These are phyloP conservation scores for Cephus cinctus DNA, from an alignment of 1,140 invertebrate genomes.

Conservation along the genomic window DNA sequence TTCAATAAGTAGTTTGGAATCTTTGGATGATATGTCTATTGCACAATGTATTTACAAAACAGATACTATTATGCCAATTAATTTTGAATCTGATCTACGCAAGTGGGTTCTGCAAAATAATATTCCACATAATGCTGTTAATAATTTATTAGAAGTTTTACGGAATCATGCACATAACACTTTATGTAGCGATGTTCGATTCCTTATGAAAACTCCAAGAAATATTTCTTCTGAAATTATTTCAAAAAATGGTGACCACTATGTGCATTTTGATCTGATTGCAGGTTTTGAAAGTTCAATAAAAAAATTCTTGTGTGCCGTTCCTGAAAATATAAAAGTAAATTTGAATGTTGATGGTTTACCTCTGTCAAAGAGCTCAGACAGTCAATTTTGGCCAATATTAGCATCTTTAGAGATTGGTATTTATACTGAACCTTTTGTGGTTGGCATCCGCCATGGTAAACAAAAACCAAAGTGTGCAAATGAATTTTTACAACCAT, in stretches of 20 bases:
- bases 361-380: conserved; percentile 16
- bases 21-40: too few relatives aligned
- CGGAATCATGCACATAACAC: conserved; percentile 9
- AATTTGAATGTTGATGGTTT: conserved; percentile 17
- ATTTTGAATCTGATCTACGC: conserved; percentile 1
- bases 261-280: conserved; percentile 14
- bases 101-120: conserved; percentile 4
- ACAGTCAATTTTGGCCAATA: conserved; percentile 22
- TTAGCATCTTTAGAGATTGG: conserved; percentile 15
- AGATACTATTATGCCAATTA: too few relatives aligned
- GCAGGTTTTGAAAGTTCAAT: conserved; percentile 8
- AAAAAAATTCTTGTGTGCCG: conserved; percentile 9
- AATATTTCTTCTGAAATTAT: not conserved
- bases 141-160: conserved; percentile 11
- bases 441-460: conserved; percentile 17
- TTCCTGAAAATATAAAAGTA: conserved; percentile 3
- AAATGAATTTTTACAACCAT: conserved; percentile 16
- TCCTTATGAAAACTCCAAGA: conserved; percentile 13
- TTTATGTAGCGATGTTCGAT: conserved; percentile 10
- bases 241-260: conserved; percentile 2
- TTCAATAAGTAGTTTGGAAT: too few relatives aligned
- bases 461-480: conserved; percentile 15
- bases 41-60: too few relatives aligned
- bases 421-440: conserved; percentile 20
- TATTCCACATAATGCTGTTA: conserved; percentile 8